Percentiles rank a stretch among this genome's conserved stretches.
phyloP scores from a whole-genome alignment of 2,888 invertebrate genomes.

The Melolontha melolontha region DNA sequence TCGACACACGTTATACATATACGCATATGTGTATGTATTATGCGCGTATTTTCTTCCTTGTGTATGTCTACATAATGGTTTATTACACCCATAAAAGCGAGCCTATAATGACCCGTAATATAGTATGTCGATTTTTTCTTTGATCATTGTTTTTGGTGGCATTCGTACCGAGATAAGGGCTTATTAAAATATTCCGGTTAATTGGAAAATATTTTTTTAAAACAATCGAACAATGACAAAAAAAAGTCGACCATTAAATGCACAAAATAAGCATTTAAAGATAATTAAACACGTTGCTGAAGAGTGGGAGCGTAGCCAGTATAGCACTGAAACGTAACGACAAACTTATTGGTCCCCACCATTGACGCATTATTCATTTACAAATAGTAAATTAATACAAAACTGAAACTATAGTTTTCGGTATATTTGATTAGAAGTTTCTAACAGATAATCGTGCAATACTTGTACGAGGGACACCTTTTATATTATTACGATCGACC shows the following conservation, averaged over 20 bases:
- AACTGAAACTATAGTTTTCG: too few species aligned
- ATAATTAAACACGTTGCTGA: too few species aligned
- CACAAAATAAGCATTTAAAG: too few species aligned
- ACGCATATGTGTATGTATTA: not conserved
- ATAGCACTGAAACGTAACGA: too few species aligned
- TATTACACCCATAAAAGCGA: slow-evolving; percentile 31
- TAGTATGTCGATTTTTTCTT: slow-evolving; percentile 18
- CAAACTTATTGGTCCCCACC: too few species aligned
- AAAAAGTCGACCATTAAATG: not conserved
- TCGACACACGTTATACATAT: not conserved
- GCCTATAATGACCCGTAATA: slow-evolving; percentile 25
- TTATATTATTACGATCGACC: too few species aligned
- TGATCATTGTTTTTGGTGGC: slow-evolving; percentile 19
- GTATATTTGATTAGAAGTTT: too few species aligned
- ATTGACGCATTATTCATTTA: too few species aligned
- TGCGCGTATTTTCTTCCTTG: slow-evolving; percentile 2
- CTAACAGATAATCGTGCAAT: too few species aligned
- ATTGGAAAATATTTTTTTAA: slow-evolving; percentile 20
- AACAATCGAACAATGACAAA: slow-evolving; percentile 12
- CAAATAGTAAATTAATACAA: too few species aligned
- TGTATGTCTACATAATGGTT: slow-evolving; percentile 16
- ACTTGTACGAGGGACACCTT: too few species aligned
- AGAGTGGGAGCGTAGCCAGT: too few species aligned
- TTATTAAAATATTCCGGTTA: slow-evolving; percentile 33
- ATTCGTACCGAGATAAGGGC: slow-evolving; percentile 2